phyloP scores from a whole-genome alignment of 2,888 invertebrate genomes.

The Hetaerina titia region DNA sequence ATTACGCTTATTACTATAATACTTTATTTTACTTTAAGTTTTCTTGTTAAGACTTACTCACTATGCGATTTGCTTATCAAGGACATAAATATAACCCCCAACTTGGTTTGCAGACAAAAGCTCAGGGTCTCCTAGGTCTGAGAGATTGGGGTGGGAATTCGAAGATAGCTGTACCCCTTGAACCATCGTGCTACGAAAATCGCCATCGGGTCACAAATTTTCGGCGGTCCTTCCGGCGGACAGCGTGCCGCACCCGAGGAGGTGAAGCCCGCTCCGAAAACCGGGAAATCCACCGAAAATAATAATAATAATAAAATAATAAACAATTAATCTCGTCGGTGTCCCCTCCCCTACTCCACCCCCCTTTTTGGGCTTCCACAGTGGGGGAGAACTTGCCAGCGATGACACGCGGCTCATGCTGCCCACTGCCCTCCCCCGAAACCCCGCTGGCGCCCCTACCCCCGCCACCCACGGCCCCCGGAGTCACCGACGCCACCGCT shows the following conservation, averaged over 20 bases:
- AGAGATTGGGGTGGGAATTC: too few relatives aligned
- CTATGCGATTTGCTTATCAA: too few relatives aligned
- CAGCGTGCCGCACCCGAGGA: not conserved
- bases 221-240: not conserved
- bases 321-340: not conserved
- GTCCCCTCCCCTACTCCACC: not conserved
- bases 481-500: constrained; percentile 21
- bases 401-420: constrained; percentile 40
- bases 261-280: not conserved
- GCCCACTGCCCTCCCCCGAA: not conserved
- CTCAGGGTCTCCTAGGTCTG: too few relatives aligned
- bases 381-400: constrained; percentile 29
- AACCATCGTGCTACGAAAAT: too few relatives aligned
- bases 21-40: too few relatives aligned
- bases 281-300: not conserved
- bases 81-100: too few relatives aligned
- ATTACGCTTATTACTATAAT: too few relatives aligned
- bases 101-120: too few relatives aligned
- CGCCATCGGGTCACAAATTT: too few relatives aligned
- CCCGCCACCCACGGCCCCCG: not conserved
- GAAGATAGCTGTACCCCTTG: too few relatives aligned
- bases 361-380: not conserved
- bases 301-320: not conserved
- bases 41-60: too few relatives aligned
- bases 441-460: not conserved